Percentiles rank a stretch among this genome's conserved stretches.
Evolutionary conservation across 2,113 vertebrate species (phyloP).

Genomic region (Paramisgurnus dabryanus): DNA sequence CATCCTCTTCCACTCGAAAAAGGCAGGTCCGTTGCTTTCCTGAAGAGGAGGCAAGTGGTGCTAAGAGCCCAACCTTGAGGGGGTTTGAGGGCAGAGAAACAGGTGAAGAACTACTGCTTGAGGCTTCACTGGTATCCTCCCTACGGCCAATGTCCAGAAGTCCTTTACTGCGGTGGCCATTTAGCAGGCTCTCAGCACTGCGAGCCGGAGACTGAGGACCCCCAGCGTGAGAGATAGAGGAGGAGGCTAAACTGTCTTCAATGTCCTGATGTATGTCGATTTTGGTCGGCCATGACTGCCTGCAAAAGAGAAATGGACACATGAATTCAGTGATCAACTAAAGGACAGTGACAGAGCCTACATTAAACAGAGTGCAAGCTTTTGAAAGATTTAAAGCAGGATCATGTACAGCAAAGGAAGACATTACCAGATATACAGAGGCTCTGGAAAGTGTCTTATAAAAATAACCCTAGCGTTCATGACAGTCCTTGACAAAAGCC

Average conservation of each 20-base stretch:
- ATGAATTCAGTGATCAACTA: not conserved
- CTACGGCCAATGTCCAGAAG: constrained; percentile 80
- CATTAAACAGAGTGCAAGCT: not conserved
- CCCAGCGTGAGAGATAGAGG: constrained; percentile 84
- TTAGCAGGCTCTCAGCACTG: constrained; percentile 85
- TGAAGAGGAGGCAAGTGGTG: constrained; percentile 64
- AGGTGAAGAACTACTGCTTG: not conserved
- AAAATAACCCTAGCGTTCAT: not conserved
- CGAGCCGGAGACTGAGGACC: constrained; percentile 89
- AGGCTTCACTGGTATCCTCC: constrained; percentile 78
- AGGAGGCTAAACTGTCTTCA: constrained; percentile 90
- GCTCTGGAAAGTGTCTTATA: not conserved
- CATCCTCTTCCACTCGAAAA: constrained; percentile 93
- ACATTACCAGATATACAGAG: not conserved
- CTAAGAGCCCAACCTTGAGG: constrained; percentile 46
- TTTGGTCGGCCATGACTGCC: constrained; percentile 96
- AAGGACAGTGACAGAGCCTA: not conserved
- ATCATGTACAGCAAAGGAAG: not conserved
- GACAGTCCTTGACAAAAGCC: constrained; percentile 11
- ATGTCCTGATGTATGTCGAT: constrained; percentile 94
- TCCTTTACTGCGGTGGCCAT: constrained; percentile 88
- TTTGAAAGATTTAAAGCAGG: not conserved
- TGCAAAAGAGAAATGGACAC: constrained; percentile 53
- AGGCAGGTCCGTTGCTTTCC: constrained; percentile 85
- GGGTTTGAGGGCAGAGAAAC: constrained; percentile 47